Evolutionary conservation across 2,797 vertebrate genomes (phyloP), one percentile per base, ranked within the genome.

Genomic region (Hippocampus kuda): DNA sequence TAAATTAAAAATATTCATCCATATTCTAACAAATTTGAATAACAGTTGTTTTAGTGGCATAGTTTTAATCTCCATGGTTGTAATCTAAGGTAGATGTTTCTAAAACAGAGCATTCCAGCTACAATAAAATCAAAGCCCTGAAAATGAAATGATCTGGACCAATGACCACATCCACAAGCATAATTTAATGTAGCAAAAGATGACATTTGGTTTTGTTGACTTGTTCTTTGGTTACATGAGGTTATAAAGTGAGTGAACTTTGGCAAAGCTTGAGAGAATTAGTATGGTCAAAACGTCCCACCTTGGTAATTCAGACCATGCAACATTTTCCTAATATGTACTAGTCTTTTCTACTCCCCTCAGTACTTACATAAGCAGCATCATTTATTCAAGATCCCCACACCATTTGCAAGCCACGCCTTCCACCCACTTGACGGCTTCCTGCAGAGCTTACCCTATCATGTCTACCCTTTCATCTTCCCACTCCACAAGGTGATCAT

Each of bases 371-470:
- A 98, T 83, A 98, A 98, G 77, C 94, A 94, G n/a, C 96, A 98
- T 76, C 96, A 98, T 69, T 4, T 88, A 56, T 98, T 95, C 93
- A 98, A 98, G 90, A 89, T 98, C 24, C 87, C 95, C 0, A 91
- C 91, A 0, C 96, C 95, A 0, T 97, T 98, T 4, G 94, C 95
- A 75, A 98, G 96, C 81, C 95, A 98, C 0, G 96, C 95, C 48
- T 98, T 98, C 87, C 95, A 98, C 85, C 96, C 95, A 0, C 70
- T 96, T 0, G 96, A 98, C 0, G 96, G 96, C 77, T 98, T 98
- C 84, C 85, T 98, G 78, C 94, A 95, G 84, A 93, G 96, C 69
- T 79, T 97, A n/a, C 95, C 96, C 7, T 98, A 98, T 79, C 96
- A 98, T 30, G 3, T 98, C 79, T 98, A 98, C 81, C 94, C 95